Base-by-base conservation (phyloP, 2,797 vertebrate genomes). In the Galaxias olidus region DNA sequence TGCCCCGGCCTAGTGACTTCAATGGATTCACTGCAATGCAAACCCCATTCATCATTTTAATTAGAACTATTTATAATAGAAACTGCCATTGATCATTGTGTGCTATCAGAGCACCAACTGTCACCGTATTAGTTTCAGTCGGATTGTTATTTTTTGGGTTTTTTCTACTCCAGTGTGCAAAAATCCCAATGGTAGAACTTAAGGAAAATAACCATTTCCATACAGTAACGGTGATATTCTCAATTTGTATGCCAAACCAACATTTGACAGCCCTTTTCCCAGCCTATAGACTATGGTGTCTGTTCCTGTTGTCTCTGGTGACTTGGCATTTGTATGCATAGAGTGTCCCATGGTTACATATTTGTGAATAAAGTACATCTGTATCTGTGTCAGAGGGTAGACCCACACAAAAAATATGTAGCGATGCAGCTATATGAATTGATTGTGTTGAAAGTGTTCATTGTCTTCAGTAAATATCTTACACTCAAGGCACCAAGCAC, bases 21-120 rank as follows among this genome's bases (percentile, higher is more conserved):
- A 65, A 44, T 49, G 47, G 62, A 74, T 72, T 59, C 53, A 58
- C 45, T 69, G 53, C 54, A 57, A 59, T 51, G 17, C 65, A 54
- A 63, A 53, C 54, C 20, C 56, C 50, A 73, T 79, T 77, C 61
- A 74, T 78, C 83, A 77, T 69, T 71, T 72, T 78, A 78, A 81
- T 79, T 72, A 75, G 40, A 73, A 65, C 60, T 66, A 51, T 48
- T 65, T 53, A 30, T 58, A 69, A 46, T 13, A 59, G 66, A 52
- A 44, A 65, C 75, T 76, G 70, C 51, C 68, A 74, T 80, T 77
- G 51, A 77, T 74, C 65, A 75, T 8, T 18, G 59, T n/a, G 11
- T 15, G 41, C 40, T 59, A 47, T 51, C 4, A 15, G 20, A 61
- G 42, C 64, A 55, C 17, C 42, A 43, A 7, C 9, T 13, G 43